Base-by-base conservation (phyloP, 2,113 vertebrate species). In the Rhinolophus ferrumequinum region DNA sequence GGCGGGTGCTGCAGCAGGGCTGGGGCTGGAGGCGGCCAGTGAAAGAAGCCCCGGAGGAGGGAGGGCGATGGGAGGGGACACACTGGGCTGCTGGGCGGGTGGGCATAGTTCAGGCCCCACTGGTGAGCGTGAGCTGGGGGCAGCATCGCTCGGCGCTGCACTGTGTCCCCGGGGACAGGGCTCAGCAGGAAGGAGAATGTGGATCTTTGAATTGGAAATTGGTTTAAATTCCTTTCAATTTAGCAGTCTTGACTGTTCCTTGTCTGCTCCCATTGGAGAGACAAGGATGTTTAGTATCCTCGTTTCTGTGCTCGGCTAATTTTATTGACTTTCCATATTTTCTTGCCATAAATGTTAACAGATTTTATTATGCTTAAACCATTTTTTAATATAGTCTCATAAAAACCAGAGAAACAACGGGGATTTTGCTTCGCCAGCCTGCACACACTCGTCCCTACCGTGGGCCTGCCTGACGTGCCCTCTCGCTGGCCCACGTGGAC, bases 261-360 rank as follows among this genome's bases (percentile, higher is more conserved):
- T 97, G 92, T 97, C 79, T 97, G 84, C 82, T 96, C 95, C 96
- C 12, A 11, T 80, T 85, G 96, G 90, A 86, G 96, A 95, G 88
- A 93, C 93, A 33, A 67, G 90, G 89, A 82, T 95, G 75, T 91
- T 97, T 95, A 90, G 98, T 41, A 30, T 94, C 95, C 97, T 84
- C 95, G 67, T 94, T 95, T 98, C 98, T 97, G 44, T 97, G 98
- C 98, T 97, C 97, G 85, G 96, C 94, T 98, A 94, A 97, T 97
- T 98, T 98, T 98, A 98, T 96, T 97, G 90, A 93, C 88, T 66
- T 98, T 90, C 93, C 33, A 28, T 98, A 97, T 98, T 98, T 98
- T 97, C 95, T 94, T 94, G 96, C 96, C 86, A 70, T 98, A 98
- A 98, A 98, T 80, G 93, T 44, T 97, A 98, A 95, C 96, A 97